A percentile compares a stretch with the other conserved stretches of the same genome.
Evolutionary conservation across 2,888 invertebrate genomes (phyloP).

Genomic region (Tortricodes alternella): DNA sequence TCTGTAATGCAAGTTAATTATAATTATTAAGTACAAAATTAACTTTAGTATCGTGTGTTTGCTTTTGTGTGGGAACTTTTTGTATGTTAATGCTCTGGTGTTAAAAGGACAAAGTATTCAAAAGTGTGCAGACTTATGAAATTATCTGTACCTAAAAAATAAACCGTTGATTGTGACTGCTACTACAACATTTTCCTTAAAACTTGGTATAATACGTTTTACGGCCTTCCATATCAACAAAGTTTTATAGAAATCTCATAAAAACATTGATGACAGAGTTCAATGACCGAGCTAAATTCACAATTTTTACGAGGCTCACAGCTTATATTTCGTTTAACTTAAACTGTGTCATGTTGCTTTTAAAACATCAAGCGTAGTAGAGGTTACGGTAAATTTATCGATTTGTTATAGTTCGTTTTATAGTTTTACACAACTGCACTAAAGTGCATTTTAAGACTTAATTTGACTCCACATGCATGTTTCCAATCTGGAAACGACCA

Average conservation of each 20-base stretch:
- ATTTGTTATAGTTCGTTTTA: not conserved
- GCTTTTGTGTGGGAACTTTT: too few relatives aligned
- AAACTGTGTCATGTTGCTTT: not conserved
- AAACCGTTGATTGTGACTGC: too few relatives aligned
- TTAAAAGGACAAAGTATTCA: too few relatives aligned
- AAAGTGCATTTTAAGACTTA: too few relatives aligned
- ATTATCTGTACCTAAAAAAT: too few relatives aligned
- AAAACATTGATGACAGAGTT: constrained; percentile 1
- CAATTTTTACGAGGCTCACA: constrained; percentile 1
- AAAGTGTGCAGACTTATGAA: too few relatives aligned
- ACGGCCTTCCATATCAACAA: constrained; percentile 2
- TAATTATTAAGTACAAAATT: too few relatives aligned
- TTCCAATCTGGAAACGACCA: too few relatives aligned
- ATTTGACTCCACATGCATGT: too few relatives aligned
- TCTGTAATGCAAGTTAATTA: too few relatives aligned
- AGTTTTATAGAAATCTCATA: constrained; percentile 6
- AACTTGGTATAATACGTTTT: not conserved
- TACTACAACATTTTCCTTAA: not conserved
- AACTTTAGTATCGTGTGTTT: too few relatives aligned
- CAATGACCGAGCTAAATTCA: constrained; percentile 1
- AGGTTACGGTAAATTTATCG: not conserved
- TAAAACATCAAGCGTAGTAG: not conserved
- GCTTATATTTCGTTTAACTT: constrained; percentile 6
- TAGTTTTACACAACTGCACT: not conserved
- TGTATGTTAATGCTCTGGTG: too few relatives aligned